Base-by-base conservation (phyloP, 2,797 vertebrate species). In the Eulemur albifrons region DNA sequence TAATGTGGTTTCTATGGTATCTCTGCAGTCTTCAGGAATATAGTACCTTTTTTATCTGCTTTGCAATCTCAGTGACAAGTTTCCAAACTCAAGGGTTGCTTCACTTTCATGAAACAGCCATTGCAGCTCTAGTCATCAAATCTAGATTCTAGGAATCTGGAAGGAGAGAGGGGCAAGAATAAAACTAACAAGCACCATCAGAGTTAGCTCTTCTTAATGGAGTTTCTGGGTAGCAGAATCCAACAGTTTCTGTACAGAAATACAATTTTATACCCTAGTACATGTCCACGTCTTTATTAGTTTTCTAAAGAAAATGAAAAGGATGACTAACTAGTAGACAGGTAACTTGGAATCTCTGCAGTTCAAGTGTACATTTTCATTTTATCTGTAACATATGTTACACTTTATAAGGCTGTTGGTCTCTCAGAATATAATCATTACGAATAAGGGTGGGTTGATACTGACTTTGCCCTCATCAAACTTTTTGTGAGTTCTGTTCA, bases 1-100 rank as follows among this genome's bases (percentile, higher is more conserved):
- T 65, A 4, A 27, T 52, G 20, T 10, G 0, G 7, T 27, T 65
- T 79, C 54, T 52, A 2, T 0, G 15, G 8, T 10, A 1, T 3
- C 5, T 45, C 4, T 59, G 4, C 7, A 20, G 0, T 27, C 4
- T 4, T 23, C 4, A 70, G 43, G 15, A n/a, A 21, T 70, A 1
- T 5, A 52, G 32, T 9, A 4, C 23, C 13, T 23, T 3, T 67
- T n/a, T 85, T 65, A 50, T 59, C 10, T 85, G 4, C 80, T 81
- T 35, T 35, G 7, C n/a, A 27, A 40, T 20, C n/a, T 70, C 52
- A 50, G 25, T 61, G 32, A 35, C 38, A 61, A 10, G 1, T 72
- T 75, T 92, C 35, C 59, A 50, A 94, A 75, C 30, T n/a, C n/a
- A 94, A 32, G 17, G 0, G 27, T 2, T n/a, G 9, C 40, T 17